A percentile compares a stretch with the other conserved stretches of the same genome.
Conservation (phyloP, 1,140 invertebrate genomes). For the Papilio polyxenes region DNA sequence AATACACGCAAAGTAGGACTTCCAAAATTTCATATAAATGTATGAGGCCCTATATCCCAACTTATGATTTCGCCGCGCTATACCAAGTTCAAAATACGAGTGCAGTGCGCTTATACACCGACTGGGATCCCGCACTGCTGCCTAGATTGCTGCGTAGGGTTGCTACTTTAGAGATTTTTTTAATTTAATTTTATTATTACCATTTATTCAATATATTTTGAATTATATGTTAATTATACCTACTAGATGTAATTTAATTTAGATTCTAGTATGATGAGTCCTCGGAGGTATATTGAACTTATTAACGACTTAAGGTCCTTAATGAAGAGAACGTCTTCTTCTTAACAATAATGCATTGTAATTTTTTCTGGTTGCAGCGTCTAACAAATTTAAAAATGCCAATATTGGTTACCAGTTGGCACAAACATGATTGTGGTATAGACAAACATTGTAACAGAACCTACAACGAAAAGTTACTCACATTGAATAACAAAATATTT, state of each 20-base stretch:
- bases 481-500: neutral
- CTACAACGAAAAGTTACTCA: neutral
- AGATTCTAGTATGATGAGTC: too few species aligned
- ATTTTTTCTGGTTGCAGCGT: too few species aligned
- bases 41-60: constrained; percentile 40
- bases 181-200: neutral
- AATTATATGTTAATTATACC: too few species aligned
- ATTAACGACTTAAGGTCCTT: too few species aligned
- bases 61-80: constrained; percentile 44
- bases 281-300: too few species aligned
- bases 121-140: constrained; percentile 46
- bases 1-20: constrained; percentile 26
- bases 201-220: neutral
- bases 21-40: constrained; percentile 41
- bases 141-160: constrained; percentile 53
- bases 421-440: neutral
- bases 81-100: constrained; percentile 51
- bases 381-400: neutral
- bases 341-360: too few species aligned
- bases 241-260: too few species aligned
- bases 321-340: too few species aligned
- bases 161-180: constrained; percentile 33
- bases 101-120: constrained; percentile 48
- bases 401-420: neutral
- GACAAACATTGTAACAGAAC: neutral